Base-by-base conservation (phyloP, 92 coral and sea anemone genomes). In the Nematostella vectensis region DNA sequence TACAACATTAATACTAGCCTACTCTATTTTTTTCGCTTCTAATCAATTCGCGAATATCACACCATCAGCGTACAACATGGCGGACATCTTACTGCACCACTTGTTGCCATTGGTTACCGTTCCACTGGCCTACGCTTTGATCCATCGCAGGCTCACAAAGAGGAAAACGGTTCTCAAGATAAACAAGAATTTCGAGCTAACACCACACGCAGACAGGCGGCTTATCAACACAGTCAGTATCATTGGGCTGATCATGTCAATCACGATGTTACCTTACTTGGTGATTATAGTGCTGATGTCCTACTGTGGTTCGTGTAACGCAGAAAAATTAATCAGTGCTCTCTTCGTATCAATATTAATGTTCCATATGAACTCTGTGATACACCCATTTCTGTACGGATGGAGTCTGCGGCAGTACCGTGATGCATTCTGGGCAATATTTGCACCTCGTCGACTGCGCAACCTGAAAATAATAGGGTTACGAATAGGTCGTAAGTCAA, bases 201-300 rank as follows among this genome's bases (percentile, higher is more conserved):
- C 51, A 6, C 40, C 40, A 15, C 40, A 15, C 40, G 8, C 15
- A 15, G 81, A 75, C n/a, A 59, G 33, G 31, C 58, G 67, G 16
- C 50, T 75, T 23, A 58, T 49, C 3, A 54, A 49, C 27, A 63
- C 72, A 13, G 69, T 69, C 2, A 29, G 60, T 21, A 16, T 67
- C 12, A 61, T 75, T 12, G 58, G 64, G 2, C 38, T 67, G 3
- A 49, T 54, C 3, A 31, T 67, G 19, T 40, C 60, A 0, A 13
- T 75, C 0, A 67, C 81, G 18, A 74, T 61, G 31, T 29, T 75
- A 4, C 81, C 81, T 2, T 75, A 54, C 29, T 44, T 75, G 11
- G 36, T 55, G 13, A 17, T 61, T 29, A 48, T 70, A 27, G 1
- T n/a, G 15, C 21, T 75, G 25, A 54, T 56, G 45, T 31, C 39